Base-by-base conservation (phyloP, 2,113 vertebrate species). In the Larimichthys polyactis region DNA sequence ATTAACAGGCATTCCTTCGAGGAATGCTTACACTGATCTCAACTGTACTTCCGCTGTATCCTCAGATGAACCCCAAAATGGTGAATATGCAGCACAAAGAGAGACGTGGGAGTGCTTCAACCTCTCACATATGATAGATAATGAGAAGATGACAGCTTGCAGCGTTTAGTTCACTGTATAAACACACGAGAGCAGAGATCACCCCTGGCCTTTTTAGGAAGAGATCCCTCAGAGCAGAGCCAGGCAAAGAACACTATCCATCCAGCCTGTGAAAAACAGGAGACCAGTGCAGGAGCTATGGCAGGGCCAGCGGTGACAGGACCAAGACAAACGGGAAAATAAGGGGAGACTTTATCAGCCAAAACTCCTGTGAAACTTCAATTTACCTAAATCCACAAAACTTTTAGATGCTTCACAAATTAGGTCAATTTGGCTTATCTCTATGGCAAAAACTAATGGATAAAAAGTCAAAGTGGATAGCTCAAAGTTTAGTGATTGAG, bases 151-250 rank as follows among this genome's bases (percentile, higher is more conserved):
- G 88, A 89, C 65, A 64, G 62, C 69, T 74, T 43, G 57, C 79
- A 87, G 80, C 0, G 48, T 84, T 84, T 55, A 36, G 55, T 57
- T 87, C 4, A 24, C 78, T 84, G 69, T 71, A 68, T 93, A 93
- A 94, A 93, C 93, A 91, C 66, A 65, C 11, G 2, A 83, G 81
- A 76, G 86, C 87, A 78, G 54, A 85, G 55, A 86, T 89, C 82
- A 78, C 52, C 70, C 64, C 62, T 36, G 77, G 82, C 93, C 92
- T 91, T 94, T 92, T 92, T 92, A 92, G 93, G 93, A 92, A 93
- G 83, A 75, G 85, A 88, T 79, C 75, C 51, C 71, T 80, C 55
- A 22, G 71, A 82, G 79, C 73, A 80, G 70, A 84, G 75, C 44
- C 6, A 49, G 60, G 64, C 69, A 76, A 40, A 85, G 64, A 79